Evolutionary conservation across 2,113 vertebrate genomes (phyloP), one percentile per base, ranked within the genome.

Genomic region (Acrocephalus arundinaceus): DNA sequence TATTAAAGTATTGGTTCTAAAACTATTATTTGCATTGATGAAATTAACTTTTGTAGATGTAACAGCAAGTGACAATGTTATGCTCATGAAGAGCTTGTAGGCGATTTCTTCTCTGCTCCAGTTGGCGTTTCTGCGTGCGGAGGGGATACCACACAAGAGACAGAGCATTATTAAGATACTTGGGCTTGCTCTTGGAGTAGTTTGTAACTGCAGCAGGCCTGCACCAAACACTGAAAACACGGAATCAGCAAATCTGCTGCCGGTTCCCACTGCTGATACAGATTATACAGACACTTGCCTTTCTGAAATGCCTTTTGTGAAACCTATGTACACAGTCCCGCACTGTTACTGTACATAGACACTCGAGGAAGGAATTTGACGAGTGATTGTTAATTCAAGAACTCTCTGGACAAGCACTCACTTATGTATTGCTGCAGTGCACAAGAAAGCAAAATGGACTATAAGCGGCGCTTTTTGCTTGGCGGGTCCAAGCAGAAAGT

Each of bases 401-500:
- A 37, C 58, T 71, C 87, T 88, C 88, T 72, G 90, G 94, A 97
- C 96, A 95, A 92, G 97, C 97, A 98, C 98, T 97, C 97, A 97
- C 98, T 97, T 99, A 99, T 99, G 99, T 99, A 99, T 99, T 99
- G 99, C 99, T 99, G 99, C 96, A 99, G 99, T 97, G 98, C 98
- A 67, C 99, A 99, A 97, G 99, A 99, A 98, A 99, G 98, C 98
- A 99, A 99, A 98, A 99, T 99, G 99, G 99, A 99, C 99, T 99
- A 99, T 73, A 99, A 99, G 98, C 98, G 99, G 98, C 99, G 99
- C 98, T 99, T 99, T 98, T 98, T 99, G 99, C 99, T 99, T 98
- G 99, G 99, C 99, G 99, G 99, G 99, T 99, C 99, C 99, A 99
- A 99, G 99, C 99, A 99, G 98, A 99, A 99, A 98, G 99, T 99